These are phyloP conservation scores for Dendrophyllia cribrosa DNA, from an alignment of 64 coral and sea anemone genomes.

Conservation along the genomic window DNA sequence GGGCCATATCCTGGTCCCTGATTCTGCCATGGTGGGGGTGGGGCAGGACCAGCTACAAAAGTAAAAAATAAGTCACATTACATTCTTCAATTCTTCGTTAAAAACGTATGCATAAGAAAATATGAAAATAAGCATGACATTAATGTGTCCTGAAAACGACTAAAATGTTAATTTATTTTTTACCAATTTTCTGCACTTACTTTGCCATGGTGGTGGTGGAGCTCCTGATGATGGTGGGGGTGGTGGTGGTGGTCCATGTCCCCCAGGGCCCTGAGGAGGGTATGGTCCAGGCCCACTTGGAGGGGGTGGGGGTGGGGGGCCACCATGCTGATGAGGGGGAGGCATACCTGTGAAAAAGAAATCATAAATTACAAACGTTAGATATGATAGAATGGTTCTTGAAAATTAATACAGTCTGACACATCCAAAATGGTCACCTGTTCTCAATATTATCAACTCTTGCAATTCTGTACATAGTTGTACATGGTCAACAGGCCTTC, in stretches of 20 bases:
- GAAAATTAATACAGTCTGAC: no score
- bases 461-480: no score
- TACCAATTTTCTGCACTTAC: not conserved
- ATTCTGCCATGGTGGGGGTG: constrained; percentile 83
- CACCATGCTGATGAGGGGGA: constrained; percentile 29
- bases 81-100: not conserved
- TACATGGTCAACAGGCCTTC: no score
- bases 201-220: constrained; percentile 63
- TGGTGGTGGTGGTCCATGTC: constrained; percentile 55
- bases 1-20: constrained; percentile 79
- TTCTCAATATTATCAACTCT: no score
- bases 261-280: constrained; percentile 29
- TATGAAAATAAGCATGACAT: no score
- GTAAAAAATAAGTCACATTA: not conserved
- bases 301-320: constrained; percentile 55
- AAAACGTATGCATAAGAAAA: no score
- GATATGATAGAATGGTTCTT: no score
- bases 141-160: no score
- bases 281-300: constrained; percentile 50
- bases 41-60: constrained; percentile 10
- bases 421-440: no score
- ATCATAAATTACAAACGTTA: not conserved
- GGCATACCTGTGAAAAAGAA: constrained; percentile 3
- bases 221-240: constrained; percentile 56
- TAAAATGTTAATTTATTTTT: no score